Base-by-base conservation (phyloP, 2,888 invertebrate species). In the Listrodromus nycthemerus region DNA sequence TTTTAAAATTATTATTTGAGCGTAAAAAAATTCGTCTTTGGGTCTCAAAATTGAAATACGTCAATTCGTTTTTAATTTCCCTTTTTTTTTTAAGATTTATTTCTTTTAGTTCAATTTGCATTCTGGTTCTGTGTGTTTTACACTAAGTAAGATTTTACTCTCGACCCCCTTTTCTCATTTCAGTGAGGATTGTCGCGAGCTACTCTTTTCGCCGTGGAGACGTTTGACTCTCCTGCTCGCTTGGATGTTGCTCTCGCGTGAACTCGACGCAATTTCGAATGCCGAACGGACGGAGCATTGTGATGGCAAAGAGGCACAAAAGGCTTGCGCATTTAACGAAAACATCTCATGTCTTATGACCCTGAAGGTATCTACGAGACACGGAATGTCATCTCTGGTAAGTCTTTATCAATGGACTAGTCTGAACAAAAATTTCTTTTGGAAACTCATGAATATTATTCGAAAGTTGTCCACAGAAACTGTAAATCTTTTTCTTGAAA, bases 61-160 rank as follows among this genome's bases (percentile, higher is more conserved):
- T n/a, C n/a, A n/a, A n/a, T n/a, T n/a, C n/a, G n/a, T n/a, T 37
- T 37, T 37, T 33, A 10, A 10, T 10, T 2, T 37, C 84, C 85
- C 82, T 80, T 78, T 83, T 77, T 90, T 90, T 91, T 90, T 89
- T 92, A 92, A 10, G 8, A 10, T 37, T 37, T 16, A 45, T 91
- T 84, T 71, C 90, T 83, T 84, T 82, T 85, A 84, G n/a, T n/a
- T n/a, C n/a, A n/a, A n/a, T 80, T 79, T 84, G 75, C 76, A 71
- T 71, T 82, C 83, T 69, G 66, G 67, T 76, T 75, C 76, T 79
- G 63, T 79, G 84, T 86, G 83, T 84, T 58, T 58, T 86, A 83
- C 78, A 75, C 55, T 81, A 86, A 80, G 83, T 69, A 84, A 73
- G 82, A 82, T 80, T 79, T 79, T 37, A 10, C 37, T 37, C 37